Percentiles rank a stretch among this genome's conserved stretches.
Evolutionary conservation across 2,113 vertebrate species (phyloP).

Genomic region (Eclectus roratus): DNA sequence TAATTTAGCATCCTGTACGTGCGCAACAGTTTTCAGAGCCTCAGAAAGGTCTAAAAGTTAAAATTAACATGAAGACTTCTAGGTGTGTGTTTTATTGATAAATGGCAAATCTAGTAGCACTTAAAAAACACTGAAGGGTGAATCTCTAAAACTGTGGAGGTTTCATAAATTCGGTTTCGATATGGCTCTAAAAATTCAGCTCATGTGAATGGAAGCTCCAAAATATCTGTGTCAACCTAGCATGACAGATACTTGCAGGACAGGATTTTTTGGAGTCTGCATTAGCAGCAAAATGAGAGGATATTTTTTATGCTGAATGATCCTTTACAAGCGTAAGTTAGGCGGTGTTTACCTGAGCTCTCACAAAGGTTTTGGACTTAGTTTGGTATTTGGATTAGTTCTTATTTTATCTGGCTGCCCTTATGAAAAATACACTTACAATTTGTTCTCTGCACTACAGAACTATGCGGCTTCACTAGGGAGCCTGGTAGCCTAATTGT

Average conservation of each 20-base stretch:
- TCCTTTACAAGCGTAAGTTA: not conserved
- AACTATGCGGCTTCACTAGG: not conserved
- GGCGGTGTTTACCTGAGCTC: not conserved
- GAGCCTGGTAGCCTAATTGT: not conserved
- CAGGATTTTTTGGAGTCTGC: not conserved
- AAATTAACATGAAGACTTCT: not conserved
- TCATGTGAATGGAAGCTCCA: not conserved
- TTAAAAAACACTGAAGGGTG: not conserved
- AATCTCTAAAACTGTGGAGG: not conserved
- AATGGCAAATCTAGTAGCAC: not conserved
- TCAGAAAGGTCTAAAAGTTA: not conserved
- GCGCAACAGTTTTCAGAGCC: not conserved
- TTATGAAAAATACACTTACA: not conserved
- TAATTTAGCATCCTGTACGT: not conserved
- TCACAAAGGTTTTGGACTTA: conserved; percentile 8
- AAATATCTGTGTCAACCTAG: not conserved
- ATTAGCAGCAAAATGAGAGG: not conserved
- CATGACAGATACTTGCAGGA: not conserved
- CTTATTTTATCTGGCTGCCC: conserved; percentile 30
- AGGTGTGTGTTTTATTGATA: not conserved
- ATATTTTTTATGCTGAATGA: not conserved
- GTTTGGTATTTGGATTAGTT: not conserved
- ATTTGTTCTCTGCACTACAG: not conserved
- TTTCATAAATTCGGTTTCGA: not conserved
- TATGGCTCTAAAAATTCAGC: not conserved